These are phyloP conservation scores for Epistrophe eligans DNA, from an alignment of 2,888 invertebrate genomes.

Conservation along the genomic window DNA sequence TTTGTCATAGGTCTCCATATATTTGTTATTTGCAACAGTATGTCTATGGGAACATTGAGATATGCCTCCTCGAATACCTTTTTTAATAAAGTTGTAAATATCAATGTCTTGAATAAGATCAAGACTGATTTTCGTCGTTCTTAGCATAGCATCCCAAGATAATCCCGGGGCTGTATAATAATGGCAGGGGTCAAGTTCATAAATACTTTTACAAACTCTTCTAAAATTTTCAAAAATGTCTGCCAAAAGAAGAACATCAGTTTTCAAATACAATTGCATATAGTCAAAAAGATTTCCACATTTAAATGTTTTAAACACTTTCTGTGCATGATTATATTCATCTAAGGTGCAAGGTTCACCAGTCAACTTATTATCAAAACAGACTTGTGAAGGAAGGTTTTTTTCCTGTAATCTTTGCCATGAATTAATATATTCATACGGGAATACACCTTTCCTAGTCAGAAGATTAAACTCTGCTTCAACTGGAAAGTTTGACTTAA, in stretches of 20 bases:
- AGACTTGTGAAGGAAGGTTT: neutral
- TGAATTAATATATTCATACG: neutral
- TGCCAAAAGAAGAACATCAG: slow-evolving; percentile 25
- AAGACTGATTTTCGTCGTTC: too few relatives aligned
- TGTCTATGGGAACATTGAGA: neutral
- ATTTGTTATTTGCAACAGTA: neutral
- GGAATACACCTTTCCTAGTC: neutral
- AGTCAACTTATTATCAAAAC: neutral
- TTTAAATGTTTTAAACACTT: neutral
- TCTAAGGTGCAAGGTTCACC: neutral
- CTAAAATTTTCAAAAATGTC: slow-evolving; percentile 45
- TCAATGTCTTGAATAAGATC: too few relatives aligned
- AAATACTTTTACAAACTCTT: neutral
- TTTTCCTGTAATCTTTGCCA: neutral
- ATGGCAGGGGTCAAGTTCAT: too few relatives aligned
- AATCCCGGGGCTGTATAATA: too few relatives aligned
- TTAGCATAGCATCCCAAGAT: too few relatives aligned
- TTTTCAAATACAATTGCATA: slow-evolving; percentile 33
- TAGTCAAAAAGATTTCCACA: neutral
- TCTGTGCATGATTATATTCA: slow-evolving; percentile 5
- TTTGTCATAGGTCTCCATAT: neutral
- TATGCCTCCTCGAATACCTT: slow-evolving; percentile 8
- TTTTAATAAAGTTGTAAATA: neutral
- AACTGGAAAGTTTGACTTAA: neutral
- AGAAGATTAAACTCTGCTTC: neutral